Evolutionary conservation across 2,888 invertebrate genomes (phyloP).

Genomic region (Glaucopsyche alexis): DNA sequence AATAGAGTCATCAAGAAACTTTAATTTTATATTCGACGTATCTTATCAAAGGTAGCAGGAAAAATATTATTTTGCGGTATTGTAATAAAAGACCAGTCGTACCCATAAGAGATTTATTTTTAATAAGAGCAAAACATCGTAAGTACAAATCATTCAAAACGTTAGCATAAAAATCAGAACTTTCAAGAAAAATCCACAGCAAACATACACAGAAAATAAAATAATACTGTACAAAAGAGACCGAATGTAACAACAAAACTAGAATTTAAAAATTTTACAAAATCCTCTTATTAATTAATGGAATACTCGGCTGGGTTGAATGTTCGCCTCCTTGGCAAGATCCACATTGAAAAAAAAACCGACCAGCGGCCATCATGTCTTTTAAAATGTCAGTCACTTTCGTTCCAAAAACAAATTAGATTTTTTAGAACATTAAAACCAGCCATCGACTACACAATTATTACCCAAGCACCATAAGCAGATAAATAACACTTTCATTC

Average conservation of each 20-base stretch:
- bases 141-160: constrained; percentile 55
- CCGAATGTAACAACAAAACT: constrained; percentile 26
- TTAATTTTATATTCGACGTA: no score
- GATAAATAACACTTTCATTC: constrained; percentile 64
- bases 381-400: constrained; percentile 3
- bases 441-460: constrained; percentile 52
- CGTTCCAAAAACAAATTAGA: not conserved
- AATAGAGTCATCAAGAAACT: no score
- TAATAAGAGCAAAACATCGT: constrained; percentile 62
- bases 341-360: constrained; percentile 18
- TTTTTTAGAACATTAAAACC: constrained; percentile 47
- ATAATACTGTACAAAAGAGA: constrained; percentile 47
- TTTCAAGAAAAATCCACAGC: constrained; percentile 29
- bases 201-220: constrained; percentile 43
- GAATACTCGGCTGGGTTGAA: constrained; percentile 24
- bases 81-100: constrained; percentile 43
- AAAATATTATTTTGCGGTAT: not conserved
- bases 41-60: not conserved
- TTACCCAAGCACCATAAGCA: constrained; percentile 73
- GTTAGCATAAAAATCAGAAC: constrained; percentile 37
- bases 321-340: constrained; percentile 29
- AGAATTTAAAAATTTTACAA: constrained; percentile 42
- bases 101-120: constrained; percentile 69
- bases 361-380: constrained; percentile 28
- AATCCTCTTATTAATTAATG: constrained; percentile 36